Conservation (phyloP, 2,797 vertebrate species). For the Fistularia commersonii region DNA sequence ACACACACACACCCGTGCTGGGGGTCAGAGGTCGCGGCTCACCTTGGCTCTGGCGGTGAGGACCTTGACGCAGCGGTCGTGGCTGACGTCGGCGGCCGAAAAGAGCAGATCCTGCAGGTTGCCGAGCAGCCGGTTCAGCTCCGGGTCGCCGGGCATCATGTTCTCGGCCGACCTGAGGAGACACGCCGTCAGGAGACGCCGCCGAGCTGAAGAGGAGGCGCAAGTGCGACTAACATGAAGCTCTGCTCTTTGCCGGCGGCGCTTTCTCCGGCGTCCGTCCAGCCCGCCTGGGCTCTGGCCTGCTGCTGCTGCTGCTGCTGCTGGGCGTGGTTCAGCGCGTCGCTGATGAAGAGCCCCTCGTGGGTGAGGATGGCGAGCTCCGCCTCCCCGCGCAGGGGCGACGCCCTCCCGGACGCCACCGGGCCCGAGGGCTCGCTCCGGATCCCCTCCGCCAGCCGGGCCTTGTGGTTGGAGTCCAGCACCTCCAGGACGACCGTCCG, state of each 20-base stretch:
- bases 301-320: constrained; percentile 59
- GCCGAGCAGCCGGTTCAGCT: constrained; percentile 85
- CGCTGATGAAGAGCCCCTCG: constrained; percentile 94
- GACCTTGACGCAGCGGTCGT: constrained; percentile 94
- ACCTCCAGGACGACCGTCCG: constrained; percentile 87
- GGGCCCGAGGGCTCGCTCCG: constrained; percentile 39
- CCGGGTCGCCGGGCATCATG: constrained; percentile 86
- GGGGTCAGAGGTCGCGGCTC: background rate
- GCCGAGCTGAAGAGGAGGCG: background rate
- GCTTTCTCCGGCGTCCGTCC: constrained; percentile 66
- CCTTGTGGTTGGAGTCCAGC: constrained; percentile 86
- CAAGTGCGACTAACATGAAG: constrained; percentile 73
- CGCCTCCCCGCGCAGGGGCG: constrained; percentile 69
- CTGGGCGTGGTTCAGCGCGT: constrained; percentile 81
- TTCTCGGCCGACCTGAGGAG: constrained; percentile 80
- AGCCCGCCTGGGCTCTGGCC: constrained; percentile 23
- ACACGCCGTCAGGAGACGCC: too few species aligned
- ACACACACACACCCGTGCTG: background rate
- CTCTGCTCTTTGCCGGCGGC: constrained; percentile 84
- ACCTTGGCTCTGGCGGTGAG: constrained; percentile 93
- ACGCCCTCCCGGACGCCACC: constrained; percentile 17
- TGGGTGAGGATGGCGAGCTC: constrained; percentile 95
- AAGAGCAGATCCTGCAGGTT: constrained; percentile 86
- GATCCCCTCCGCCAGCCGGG: constrained; percentile 67
- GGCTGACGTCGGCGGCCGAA: constrained; percentile 88